A percentile compares a stretch with the other conserved stretches of the same genome.
These are phyloP conservation scores for Brachypodius melanocephalos DNA, from an alignment of 2,113 vertebrate genomes.

Conservation along the genomic window DNA sequence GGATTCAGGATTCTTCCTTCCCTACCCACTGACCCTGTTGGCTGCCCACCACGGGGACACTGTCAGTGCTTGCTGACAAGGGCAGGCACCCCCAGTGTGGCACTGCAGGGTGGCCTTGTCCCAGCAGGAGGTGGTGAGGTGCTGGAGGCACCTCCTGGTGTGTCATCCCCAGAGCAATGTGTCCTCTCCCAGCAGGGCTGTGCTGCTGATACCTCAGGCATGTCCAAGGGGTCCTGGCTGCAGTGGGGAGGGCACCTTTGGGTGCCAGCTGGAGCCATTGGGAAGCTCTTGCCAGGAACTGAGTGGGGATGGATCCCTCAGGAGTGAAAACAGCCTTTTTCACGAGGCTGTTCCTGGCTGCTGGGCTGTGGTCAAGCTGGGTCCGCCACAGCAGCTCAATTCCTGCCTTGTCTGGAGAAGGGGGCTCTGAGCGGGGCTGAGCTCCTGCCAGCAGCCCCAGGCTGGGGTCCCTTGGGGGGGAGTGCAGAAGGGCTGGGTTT, in stretches of 20 bases:
- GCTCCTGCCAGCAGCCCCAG: background rate
- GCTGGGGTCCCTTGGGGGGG: background rate
- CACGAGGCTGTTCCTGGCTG: background rate
- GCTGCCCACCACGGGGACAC: background rate
- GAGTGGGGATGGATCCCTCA: fast-evolving
- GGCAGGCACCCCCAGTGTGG: fast-evolving
- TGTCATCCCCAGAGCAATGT: fast-evolving
- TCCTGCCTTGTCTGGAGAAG: background rate
- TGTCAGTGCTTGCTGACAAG: no score
- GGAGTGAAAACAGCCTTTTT: background rate
- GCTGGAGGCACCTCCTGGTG: background rate
- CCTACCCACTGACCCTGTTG: fast-evolving
- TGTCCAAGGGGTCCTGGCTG: background rate
- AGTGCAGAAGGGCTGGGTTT: fast-evolving
- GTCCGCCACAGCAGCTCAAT: fast-evolving
- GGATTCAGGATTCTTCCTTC: background rate
- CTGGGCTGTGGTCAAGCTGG: background rate
- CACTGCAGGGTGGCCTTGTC: background rate
- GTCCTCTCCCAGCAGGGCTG: background rate
- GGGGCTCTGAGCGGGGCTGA: fast-evolving
- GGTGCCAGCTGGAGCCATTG: fast-evolving
- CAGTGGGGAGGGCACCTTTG: background rate
- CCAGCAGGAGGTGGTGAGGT: background rate
- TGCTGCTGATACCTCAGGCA: background rate
- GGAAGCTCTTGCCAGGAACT: background rate